Percentiles rank a stretch among this genome's conserved stretches.
Conservation (phyloP, 2,888 invertebrate species). For the Conchocele bisecta region DNA sequence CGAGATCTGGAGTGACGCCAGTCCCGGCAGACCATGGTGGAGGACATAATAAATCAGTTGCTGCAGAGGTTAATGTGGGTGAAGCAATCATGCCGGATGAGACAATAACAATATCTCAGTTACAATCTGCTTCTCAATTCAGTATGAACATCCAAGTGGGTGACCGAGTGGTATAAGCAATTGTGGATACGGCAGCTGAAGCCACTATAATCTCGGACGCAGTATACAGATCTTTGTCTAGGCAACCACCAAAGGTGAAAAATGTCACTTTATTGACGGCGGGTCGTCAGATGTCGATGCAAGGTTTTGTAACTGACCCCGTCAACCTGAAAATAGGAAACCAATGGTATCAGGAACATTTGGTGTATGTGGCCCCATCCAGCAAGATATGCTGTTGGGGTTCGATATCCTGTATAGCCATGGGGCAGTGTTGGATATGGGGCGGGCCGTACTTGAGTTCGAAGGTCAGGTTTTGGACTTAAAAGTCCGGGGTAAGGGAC, state of each 20-base stretch:
- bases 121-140: slow-evolving; percentile 7
- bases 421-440: slow-evolving; percentile 16
- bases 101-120: not conserved
- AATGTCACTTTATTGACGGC: slow-evolving; percentile 24
- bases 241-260: slow-evolving; percentile 18
- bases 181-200: slow-evolving; percentile 39
- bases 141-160: not conserved
- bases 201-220: slow-evolving; percentile 33
- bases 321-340: slow-evolving; percentile 17
- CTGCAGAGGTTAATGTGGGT: too few species aligned
- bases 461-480: slow-evolving; percentile 5
- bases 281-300: slow-evolving; percentile 24
- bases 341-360: slow-evolving; percentile 2
- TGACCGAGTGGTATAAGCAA: not conserved
- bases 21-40: too few species aligned
- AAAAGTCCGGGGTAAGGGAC: not conserved
- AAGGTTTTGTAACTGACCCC: slow-evolving; percentile 18
- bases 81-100: too few species aligned
- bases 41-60: too few species aligned
- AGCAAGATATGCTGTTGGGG: slow-evolving; percentile 43
- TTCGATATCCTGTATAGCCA: slow-evolving; percentile 21
- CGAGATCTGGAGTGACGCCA: too few species aligned
- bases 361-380: slow-evolving; percentile 20
- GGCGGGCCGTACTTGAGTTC: slow-evolving; percentile 3
- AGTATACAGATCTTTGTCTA: slow-evolving; percentile 11